Percentiles rank a stretch among this genome's conserved stretches.
phyloP scores from a whole-genome alignment of 2,888 invertebrate species.

The Conomelus anceps region DNA sequence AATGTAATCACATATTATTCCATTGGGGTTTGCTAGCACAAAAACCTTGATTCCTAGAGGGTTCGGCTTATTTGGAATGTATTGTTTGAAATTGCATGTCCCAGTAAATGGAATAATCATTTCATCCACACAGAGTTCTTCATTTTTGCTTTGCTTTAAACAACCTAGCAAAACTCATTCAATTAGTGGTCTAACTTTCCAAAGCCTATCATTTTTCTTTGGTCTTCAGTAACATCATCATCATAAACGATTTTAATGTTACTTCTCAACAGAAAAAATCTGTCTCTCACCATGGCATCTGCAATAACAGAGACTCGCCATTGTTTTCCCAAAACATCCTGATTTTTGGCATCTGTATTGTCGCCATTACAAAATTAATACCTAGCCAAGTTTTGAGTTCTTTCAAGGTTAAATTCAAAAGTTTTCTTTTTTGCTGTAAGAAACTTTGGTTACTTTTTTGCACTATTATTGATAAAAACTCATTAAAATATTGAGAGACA shows the following conservation, averaged over 20 bases:
- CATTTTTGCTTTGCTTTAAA: no score
- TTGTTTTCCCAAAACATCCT: slow-evolving; percentile 3
- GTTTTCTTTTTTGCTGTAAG: not conserved
- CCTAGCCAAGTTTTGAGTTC: slow-evolving; percentile 4
- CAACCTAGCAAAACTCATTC: no score
- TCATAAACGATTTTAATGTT: slow-evolving; percentile 1
- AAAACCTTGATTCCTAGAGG: no score
- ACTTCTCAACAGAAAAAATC: not conserved
- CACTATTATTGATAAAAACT: not conserved
- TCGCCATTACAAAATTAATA: not conserved
- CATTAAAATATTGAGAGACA: not conserved
- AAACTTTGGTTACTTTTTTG: not conserved
- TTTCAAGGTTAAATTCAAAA: not conserved
- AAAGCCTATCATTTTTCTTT: no score
- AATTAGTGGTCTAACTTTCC: no score
- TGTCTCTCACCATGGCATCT: not conserved
- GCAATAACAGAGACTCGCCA: not conserved
- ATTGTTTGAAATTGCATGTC: no score
- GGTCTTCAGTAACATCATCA: no score
- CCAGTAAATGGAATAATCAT: no score
- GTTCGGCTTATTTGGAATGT: no score
- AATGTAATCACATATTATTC: no score
- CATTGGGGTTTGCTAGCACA: no score
- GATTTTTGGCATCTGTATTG: slow-evolving; percentile 6
- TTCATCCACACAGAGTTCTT: no score